These are phyloP conservation scores for Ectemnius continuus DNA, from an alignment of 2,888 invertebrate genomes.

Conservation along the genomic window DNA sequence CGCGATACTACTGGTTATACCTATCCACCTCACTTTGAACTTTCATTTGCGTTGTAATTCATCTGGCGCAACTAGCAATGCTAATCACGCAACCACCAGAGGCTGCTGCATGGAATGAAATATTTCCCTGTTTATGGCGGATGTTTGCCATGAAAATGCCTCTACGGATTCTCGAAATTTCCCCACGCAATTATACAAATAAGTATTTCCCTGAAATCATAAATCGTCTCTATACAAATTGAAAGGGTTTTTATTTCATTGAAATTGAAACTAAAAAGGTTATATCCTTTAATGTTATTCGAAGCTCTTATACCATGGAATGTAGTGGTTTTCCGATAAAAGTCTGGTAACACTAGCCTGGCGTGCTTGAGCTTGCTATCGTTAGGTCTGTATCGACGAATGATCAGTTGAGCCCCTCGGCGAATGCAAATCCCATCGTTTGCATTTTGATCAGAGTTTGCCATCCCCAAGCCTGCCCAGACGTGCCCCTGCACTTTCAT, in stretches of 20 bases:
- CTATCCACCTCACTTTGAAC: background rate
- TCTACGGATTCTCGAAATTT: background rate
- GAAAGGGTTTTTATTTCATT: too few relatives aligned
- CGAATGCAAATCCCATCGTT: slow-evolving; percentile 30
- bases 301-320: background rate
- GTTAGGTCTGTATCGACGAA: background rate
- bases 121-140: background rate
- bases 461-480: slow-evolving; percentile 1
- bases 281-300: too few relatives aligned
- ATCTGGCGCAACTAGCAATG: background rate
- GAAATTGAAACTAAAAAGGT: too few relatives aligned
- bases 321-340: too few relatives aligned
- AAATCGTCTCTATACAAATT: too few relatives aligned
- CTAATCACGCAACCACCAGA: background rate
- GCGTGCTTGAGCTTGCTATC: background rate
- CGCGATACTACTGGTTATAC: background rate
- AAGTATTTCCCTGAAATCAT: too few relatives aligned
- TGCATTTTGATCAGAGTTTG: slow-evolving; percentile 20
- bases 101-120: background rate
- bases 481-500: slow-evolving; percentile 17
- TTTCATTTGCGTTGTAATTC: background rate
- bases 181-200: background rate
- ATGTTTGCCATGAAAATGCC: background rate
- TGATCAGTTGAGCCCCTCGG: slow-evolving; percentile 13
- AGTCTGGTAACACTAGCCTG: too few relatives aligned